These are phyloP conservation scores for Falco peregrinus DNA, from an alignment of 2,797 vertebrate species.

Conservation along the genomic window DNA sequence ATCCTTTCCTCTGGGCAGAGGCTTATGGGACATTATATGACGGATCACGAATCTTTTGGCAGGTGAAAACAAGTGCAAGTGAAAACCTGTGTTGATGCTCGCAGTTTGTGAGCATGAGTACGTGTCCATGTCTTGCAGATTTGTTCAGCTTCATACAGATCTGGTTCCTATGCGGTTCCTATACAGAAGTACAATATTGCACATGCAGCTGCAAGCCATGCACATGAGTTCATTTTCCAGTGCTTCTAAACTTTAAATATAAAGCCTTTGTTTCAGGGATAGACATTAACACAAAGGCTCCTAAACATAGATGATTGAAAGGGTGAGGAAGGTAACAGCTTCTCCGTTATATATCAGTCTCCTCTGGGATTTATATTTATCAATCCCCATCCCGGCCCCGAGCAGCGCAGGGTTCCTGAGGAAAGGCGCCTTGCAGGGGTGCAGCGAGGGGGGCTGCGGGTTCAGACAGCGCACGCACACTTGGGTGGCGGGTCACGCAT, in stretches of 20 bases:
- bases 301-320: neutral
- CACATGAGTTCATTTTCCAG: neutral
- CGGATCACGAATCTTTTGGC: neutral
- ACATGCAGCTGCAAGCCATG: neutral
- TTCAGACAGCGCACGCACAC: neutral
- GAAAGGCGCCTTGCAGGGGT: fast-evolving
- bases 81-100: neutral
- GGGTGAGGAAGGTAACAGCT: neutral
- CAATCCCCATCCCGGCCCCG: too few relatives aligned
- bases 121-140: neutral
- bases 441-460: neutral
- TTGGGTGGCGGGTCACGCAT: neutral
- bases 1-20: neutral
- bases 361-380: neutral
- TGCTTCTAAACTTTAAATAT: neutral
- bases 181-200: neutral
- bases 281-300: neutral
- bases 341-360: neutral
- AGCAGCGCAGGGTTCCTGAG: fast-evolving
- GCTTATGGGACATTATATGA: neutral
- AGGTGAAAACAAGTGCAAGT: neutral
- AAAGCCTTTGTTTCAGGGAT: neutral
- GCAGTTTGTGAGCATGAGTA: neutral
- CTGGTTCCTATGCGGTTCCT: neutral
- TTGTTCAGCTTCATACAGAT: neutral